phyloP scores from a whole-genome alignment of 2,888 invertebrate species.

The Aphrophora alni region DNA sequence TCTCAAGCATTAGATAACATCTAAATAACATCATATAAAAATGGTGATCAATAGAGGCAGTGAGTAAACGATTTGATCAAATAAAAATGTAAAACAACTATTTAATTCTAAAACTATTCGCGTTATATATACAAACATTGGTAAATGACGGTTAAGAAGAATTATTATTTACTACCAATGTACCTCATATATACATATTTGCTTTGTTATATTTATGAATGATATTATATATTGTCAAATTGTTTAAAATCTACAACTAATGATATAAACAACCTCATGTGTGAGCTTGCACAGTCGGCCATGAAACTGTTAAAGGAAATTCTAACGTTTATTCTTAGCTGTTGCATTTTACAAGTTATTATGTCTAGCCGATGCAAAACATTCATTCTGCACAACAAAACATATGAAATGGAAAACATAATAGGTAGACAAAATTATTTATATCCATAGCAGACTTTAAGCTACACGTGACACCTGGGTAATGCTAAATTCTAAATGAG shows the following conservation, averaged over 20 bases:
- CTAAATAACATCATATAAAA: background rate
- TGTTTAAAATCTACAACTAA: slow-evolving; percentile 17
- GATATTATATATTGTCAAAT: slow-evolving; percentile 33
- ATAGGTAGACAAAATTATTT: no score
- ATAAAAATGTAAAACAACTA: background rate
- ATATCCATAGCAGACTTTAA: no score
- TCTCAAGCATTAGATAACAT: background rate
- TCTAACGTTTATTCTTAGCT: background rate
- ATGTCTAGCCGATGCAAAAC: no score
- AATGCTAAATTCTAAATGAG: no score
- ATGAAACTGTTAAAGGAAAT: background rate
- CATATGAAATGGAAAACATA: no score
- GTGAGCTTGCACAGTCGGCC: slow-evolving; percentile 33
- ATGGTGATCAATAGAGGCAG: background rate
- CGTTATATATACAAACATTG: background rate
- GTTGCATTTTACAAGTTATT: background rate
- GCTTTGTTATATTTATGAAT: slow-evolving; percentile 19
- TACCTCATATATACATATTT: background rate
- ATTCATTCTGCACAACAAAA: no score
- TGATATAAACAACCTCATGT: slow-evolving; percentile 28
- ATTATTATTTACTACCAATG: background rate
- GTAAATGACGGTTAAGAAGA: background rate
- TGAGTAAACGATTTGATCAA: no score
- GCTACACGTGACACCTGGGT: no score
- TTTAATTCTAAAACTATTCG: no score